These are phyloP conservation scores for Timema podura DNA, from an alignment of 2,888 invertebrate genomes.

Conservation along the genomic window DNA sequence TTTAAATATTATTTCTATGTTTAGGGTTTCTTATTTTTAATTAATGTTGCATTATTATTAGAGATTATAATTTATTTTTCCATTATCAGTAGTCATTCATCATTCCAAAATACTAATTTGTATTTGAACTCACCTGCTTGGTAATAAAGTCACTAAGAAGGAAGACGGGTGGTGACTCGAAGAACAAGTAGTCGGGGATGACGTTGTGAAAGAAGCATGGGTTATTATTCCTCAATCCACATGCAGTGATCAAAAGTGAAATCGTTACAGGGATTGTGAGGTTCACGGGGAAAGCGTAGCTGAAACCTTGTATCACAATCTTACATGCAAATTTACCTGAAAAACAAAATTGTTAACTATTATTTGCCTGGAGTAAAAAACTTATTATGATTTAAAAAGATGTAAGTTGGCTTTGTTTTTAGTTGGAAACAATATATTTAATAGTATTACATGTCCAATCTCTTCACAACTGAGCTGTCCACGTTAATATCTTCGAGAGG, in stretches of 20 bases:
- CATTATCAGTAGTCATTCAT: too few species aligned
- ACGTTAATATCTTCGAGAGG: too few species aligned
- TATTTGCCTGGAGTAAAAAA: neutral
- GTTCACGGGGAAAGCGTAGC: constrained; percentile 78
- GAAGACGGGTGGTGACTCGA: constrained; percentile 49
- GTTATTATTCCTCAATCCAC: constrained; percentile 60
- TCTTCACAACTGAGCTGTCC: too few species aligned
- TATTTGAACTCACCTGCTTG: constrained; percentile 41
- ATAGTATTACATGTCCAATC: too few species aligned
- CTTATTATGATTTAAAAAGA: constrained; percentile 1
- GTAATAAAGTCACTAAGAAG: constrained; percentile 53
- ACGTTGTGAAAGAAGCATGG: constrained; percentile 61
- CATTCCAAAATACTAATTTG: too few species aligned
- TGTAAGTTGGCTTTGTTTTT: neutral
- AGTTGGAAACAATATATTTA: neutral
- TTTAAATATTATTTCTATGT: too few species aligned
- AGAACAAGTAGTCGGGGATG: constrained; percentile 51
- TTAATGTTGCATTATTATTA: too few species aligned
- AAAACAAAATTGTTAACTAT: constrained; percentile 13
- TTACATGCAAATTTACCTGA: constrained; percentile 78
- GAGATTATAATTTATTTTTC: too few species aligned
- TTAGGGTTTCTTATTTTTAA: too few species aligned
- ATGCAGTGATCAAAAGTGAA: constrained; percentile 61
- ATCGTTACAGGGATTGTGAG: constrained; percentile 72
- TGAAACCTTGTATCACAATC: constrained; percentile 82